Evolutionary conservation across 35 echinoderm and acorn worm species (phyloP).

Genomic region (Patiria miniata): DNA sequence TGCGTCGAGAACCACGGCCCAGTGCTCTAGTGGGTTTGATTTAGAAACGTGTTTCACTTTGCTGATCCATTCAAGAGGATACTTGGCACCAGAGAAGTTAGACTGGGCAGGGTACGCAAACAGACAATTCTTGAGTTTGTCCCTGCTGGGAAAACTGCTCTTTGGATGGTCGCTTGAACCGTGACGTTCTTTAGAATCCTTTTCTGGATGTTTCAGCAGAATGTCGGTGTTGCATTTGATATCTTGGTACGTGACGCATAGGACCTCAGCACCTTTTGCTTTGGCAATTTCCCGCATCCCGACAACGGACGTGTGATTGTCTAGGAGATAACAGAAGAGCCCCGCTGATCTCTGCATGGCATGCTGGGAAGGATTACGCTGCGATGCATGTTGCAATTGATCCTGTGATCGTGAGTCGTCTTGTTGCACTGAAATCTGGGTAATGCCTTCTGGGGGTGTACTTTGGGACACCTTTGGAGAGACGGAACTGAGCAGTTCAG

Average conservation of each 20-base stretch:
- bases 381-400: background rate
- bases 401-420: background rate
- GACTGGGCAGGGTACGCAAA: constrained; percentile 86
- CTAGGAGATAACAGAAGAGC: constrained; percentile 74
- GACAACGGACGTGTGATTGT: constrained; percentile 90
- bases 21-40: constrained; percentile 30
- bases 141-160: background rate
- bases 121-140: constrained; percentile 34
- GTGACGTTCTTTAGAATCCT: background rate
- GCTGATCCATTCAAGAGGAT: constrained; percentile 48
- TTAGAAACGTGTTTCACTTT: constrained; percentile 43
- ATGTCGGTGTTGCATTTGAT: background rate
- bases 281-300: constrained; percentile 88
- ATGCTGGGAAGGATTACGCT: background rate
- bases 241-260: constrained; percentile 31
- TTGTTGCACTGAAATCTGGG: background rate
- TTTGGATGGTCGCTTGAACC: background rate
- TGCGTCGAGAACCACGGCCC: constrained; percentile 83
- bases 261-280: constrained; percentile 48
- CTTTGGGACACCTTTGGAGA: background rate
- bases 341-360: background rate
- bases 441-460: background rate
- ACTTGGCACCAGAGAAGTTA: constrained; percentile 87
- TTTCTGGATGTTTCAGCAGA: background rate
- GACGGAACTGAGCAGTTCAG: background rate